Evolutionary conservation across 92 coral and sea anemone genomes (phyloP).

Genomic region (Virgularia gustaviana): DNA sequence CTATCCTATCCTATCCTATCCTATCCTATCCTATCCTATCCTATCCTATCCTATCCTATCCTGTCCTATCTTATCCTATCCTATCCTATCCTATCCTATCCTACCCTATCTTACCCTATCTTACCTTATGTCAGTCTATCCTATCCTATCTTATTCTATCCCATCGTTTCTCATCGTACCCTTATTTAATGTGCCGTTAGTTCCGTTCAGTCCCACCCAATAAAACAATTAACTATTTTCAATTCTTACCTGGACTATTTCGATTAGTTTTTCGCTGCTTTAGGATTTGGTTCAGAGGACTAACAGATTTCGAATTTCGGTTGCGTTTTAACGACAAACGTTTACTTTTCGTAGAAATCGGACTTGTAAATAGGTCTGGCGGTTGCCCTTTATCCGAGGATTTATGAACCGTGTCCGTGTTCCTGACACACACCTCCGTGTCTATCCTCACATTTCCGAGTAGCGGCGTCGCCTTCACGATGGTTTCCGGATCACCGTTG

Average conservation of each 20-base stretch:
- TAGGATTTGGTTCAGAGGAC: slow-evolving; percentile 90
- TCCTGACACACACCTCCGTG: background rate
- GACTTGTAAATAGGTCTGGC: slow-evolving; percentile 41
- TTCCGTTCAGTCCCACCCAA: background rate
- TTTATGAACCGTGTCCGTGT: background rate
- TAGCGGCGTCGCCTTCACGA: slow-evolving; percentile 14
- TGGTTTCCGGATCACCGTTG: slow-evolving; percentile 7
- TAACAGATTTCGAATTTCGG: slow-evolving; percentile 43
- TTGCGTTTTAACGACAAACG: slow-evolving; percentile 56
- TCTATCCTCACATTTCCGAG: slow-evolving; percentile 1
- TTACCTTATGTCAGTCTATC: background rate
- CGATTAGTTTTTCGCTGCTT: slow-evolving; percentile 78
- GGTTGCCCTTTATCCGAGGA: slow-evolving; percentile 20
- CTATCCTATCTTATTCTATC: no score
- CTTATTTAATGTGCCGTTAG: no score
- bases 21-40: background rate
- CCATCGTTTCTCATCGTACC: no score
- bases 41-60: no score
- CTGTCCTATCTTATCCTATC: no score
- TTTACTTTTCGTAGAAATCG: slow-evolving; percentile 29
- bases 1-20: background rate
- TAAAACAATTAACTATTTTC: background rate
- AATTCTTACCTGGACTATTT: slow-evolving; percentile 26
- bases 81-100: background rate
- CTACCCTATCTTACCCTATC: background rate